Conservation (phyloP, 1,140 invertebrate genomes). For the Phthorimaea operculella region DNA sequence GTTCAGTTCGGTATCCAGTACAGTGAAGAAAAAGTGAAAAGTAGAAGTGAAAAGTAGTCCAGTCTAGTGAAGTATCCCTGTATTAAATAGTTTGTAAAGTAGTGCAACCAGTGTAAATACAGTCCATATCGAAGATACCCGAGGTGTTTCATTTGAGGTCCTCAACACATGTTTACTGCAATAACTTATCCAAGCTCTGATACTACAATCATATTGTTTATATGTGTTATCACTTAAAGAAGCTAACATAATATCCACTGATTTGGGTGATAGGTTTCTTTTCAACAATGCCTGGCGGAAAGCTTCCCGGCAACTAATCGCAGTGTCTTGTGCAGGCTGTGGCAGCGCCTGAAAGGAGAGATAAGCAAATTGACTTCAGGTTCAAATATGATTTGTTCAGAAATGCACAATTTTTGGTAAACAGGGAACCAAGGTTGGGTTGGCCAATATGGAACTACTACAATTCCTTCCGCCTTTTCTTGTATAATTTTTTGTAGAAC, state of each 20-base stretch:
- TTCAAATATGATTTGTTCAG: constrained; percentile 4
- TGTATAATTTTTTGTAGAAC: constrained; percentile 5
- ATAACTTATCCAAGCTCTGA: constrained; percentile 13
- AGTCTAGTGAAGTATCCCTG: too few species aligned
- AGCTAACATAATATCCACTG: constrained; percentile 15
- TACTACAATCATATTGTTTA: constrained; percentile 12
- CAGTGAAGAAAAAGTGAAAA: too few species aligned
- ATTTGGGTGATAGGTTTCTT: constrained; percentile 2
- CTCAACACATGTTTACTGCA: constrained; percentile 6
- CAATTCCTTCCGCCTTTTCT: constrained; percentile 16
- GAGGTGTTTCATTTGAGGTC: too few species aligned
- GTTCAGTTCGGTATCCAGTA: too few species aligned
- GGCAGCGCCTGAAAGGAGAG: constrained; percentile 14
- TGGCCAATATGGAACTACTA: constrained; percentile 19
- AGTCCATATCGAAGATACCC: too few species aligned
- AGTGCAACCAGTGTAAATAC: too few species aligned
- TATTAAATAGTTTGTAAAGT: too few species aligned
- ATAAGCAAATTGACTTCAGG: constrained; percentile 11
- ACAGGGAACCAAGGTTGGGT: constrained; percentile 28
- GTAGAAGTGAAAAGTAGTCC: too few species aligned
- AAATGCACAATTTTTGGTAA: constrained; percentile 11
- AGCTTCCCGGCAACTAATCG: constrained; percentile 14
- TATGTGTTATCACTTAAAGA: constrained; percentile 11
- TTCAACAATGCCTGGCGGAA: constrained; percentile 12
- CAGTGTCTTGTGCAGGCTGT: constrained; percentile 11